Evolutionary conservation across 2,113 vertebrate genomes (phyloP).

Genomic region (Myrmecobius fasciatus): DNA sequence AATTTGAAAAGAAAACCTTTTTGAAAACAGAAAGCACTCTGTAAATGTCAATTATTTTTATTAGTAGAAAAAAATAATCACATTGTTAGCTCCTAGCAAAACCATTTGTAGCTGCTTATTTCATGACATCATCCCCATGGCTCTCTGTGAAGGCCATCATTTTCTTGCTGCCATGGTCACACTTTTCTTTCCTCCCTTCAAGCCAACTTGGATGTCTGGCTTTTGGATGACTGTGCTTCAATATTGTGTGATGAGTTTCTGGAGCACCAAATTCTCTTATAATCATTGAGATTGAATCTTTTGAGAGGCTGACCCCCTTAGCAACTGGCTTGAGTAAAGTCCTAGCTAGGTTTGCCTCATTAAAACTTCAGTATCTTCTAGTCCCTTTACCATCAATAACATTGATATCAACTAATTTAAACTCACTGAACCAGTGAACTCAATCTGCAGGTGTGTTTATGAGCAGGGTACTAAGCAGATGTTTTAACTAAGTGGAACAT

Average conservation of each 20-base stretch:
- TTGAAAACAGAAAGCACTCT: neutral
- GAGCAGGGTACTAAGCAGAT: constrained; percentile 68
- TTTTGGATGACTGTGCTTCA: neutral
- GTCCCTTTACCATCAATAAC: constrained; percentile 60
- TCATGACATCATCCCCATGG: neutral
- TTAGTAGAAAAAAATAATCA: neutral
- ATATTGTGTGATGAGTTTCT: neutral
- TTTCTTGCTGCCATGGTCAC: neutral
- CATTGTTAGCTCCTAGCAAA: neutral
- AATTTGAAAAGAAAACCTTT: neutral
- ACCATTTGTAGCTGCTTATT: neutral
- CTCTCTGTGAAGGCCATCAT: neutral
- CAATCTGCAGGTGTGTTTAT: constrained; percentile 53
- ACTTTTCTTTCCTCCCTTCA: neutral
- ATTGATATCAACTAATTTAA: constrained; percentile 71
- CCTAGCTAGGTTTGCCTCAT: neutral
- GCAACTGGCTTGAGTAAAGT: neutral
- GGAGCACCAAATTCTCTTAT: neutral
- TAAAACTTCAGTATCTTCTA: constrained; percentile 4
- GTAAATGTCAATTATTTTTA: neutral
- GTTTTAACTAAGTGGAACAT: constrained; percentile 71
- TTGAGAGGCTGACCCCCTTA: neutral
- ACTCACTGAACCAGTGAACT: constrained; percentile 58
- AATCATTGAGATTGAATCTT: neutral
- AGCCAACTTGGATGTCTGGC: neutral